phyloP scores from a whole-genome alignment of 2,888 invertebrate genomes.

The Oxytorus armatus region DNA sequence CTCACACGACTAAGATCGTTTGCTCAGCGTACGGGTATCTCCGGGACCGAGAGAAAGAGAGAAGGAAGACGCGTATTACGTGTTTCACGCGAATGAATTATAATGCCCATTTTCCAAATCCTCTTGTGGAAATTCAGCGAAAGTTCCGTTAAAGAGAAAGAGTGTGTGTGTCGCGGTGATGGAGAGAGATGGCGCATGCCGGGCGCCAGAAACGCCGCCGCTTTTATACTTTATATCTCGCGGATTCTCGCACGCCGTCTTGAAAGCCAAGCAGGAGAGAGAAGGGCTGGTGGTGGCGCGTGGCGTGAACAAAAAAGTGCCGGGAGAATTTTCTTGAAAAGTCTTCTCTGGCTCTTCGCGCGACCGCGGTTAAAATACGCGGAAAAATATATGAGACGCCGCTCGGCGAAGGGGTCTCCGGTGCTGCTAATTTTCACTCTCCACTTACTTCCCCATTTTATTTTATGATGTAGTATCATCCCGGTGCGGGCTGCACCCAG shows the following conservation, averaged over 20 bases:
- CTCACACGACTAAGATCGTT: constrained; percentile 3
- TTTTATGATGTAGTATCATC: constrained; percentile 44
- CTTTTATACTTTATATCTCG: constrained; percentile 53
- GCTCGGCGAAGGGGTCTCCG: constrained; percentile 17
- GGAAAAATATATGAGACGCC: constrained; percentile 52
- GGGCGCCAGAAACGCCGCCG: constrained; percentile 45
- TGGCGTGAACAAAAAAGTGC: constrained; percentile 49
- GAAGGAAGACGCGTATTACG: constrained; percentile 31
- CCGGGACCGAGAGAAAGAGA: constrained; percentile 1
- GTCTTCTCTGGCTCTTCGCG: constrained; percentile 17
- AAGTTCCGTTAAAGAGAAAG: constrained; percentile 66
- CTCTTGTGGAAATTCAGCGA: constrained; percentile 52
- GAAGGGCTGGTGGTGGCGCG: neutral
- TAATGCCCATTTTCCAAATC: constrained; percentile 65
- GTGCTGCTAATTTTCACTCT: constrained; percentile 65
- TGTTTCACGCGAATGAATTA: constrained; percentile 57
- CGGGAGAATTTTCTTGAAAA: constrained; percentile 60
- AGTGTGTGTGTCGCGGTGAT: constrained; percentile 7
- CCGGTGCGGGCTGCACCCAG: neutral
- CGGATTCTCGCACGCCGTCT: constrained; percentile 32
- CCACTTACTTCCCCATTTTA: constrained; percentile 53
- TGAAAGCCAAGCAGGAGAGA: constrained; percentile 19
- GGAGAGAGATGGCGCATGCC: constrained; percentile 55
- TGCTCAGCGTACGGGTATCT: constrained; percentile 22
- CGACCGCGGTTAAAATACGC: constrained; percentile 36